Base-by-base conservation (phyloP, 2,888 invertebrate genomes). In the Mamestra brassicae region DNA sequence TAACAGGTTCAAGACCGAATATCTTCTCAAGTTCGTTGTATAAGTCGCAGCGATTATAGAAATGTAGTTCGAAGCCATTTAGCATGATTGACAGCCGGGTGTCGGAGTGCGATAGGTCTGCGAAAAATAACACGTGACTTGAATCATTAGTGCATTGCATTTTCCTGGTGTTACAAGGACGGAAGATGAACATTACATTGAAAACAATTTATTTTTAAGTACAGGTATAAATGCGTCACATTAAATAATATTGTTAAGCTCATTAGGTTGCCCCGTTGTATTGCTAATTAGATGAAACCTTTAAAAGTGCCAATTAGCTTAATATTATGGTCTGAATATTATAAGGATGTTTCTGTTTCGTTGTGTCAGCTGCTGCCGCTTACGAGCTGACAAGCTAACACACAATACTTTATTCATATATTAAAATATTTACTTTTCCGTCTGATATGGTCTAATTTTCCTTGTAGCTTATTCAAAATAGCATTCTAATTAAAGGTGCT, bases 51-150 rank as follows among this genome's bases (percentile, higher is more conserved):
- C 99, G 97, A 96, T 99, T 99, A 95, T 99, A 99, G 65, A 99
- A 98, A 94, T 99, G 99, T 80, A 99, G 95, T 94, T 99, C 99
- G 90, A 99, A 98, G 3, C 99, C 99, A 94, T 99, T 99, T 76
- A 99, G 93, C 97, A 99, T 98, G 66, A 99, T 98, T 42, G 99
- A 99, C 55, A 99, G 97, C 72, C 99, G 97, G 11, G 99, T 99
- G 93, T 99, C 99, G 47, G 98, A 99, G 96, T 99, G 99, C 4
- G 99, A 99, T 89, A 99, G 97, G 97, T 99, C 99, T 99, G 95
- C 38, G 69, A 95, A 96, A 76, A 77, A 70, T 52, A 82, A 58
- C 47, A 81, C 47, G 26, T 15, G 38, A 47, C 52, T 34, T 57
- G 61, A 42, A 52, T 66, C 50, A 79, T 83, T 79, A 71, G 66